A percentile compares a stretch with the other conserved stretches of the same genome.
phyloP scores from a whole-genome alignment of 2,797 vertebrate genomes.

The Malurus leucopterus region DNA sequence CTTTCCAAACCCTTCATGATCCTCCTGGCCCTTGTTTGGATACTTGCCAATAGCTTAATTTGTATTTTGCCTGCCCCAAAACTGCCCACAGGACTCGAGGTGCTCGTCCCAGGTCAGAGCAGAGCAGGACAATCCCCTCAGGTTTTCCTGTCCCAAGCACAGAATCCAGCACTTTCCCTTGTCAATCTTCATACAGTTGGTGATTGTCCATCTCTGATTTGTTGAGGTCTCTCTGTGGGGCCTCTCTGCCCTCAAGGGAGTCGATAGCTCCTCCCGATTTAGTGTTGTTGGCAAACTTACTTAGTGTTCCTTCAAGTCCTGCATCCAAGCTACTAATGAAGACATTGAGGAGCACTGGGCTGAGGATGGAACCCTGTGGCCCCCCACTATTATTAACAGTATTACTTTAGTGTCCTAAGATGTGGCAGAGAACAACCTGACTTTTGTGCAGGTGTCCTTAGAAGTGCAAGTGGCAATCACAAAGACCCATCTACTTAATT shows the following conservation, averaged over 20 bases:
- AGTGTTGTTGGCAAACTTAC: rapidly evolving
- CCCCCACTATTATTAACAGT: not conserved
- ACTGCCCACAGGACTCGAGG: rapidly evolving
- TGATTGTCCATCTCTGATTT: not conserved
- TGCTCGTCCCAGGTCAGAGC: rapidly evolving
- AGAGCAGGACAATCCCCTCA: not conserved
- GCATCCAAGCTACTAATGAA: not conserved
- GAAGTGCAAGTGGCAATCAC: not conserved
- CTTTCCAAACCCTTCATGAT: not conserved
- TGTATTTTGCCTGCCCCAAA: rapidly evolving
- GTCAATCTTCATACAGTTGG: not conserved
- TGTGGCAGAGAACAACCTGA: not conserved
- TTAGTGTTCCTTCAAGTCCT: not conserved
- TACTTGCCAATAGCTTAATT: not conserved
- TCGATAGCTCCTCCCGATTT: not conserved
- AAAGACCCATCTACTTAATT: not conserved
- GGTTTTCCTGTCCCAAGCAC: not conserved
- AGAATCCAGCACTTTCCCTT: not conserved
- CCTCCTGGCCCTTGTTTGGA: not conserved
- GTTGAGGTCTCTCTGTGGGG: rapidly evolving
- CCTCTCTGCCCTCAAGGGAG: not conserved
- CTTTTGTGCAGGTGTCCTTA: not conserved
- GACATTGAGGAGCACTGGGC: too few species aligned
- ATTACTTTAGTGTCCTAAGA: not conserved
- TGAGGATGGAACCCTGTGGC: not conserved